Conservation (phyloP, 1,140 invertebrate species). For the Saccostrea echinata region DNA sequence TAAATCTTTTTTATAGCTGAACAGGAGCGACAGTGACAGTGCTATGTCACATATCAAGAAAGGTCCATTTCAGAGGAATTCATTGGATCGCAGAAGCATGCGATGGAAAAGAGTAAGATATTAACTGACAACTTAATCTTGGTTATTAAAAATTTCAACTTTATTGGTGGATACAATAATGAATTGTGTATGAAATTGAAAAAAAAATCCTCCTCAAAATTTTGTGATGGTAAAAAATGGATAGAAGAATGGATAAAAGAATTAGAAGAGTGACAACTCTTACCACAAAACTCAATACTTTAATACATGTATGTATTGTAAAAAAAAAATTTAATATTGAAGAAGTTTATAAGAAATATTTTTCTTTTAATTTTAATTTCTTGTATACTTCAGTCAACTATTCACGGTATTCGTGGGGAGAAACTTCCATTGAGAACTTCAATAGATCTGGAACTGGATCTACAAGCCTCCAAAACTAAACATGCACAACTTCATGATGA, state of each 20-base stretch:
- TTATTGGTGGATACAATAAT: too few relatives aligned
- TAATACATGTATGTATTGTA: too few relatives aligned
- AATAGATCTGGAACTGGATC: constrained; percentile 94
- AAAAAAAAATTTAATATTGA: too few relatives aligned
- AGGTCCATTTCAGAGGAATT: constrained; percentile 93
- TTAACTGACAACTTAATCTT: background rate
- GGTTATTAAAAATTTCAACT: too few relatives aligned
- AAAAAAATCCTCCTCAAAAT: too few relatives aligned
- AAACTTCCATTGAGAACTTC: constrained; percentile 87
- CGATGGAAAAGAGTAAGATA: constrained; percentile 82
- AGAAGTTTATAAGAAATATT: too few relatives aligned
- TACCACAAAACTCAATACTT: too few relatives aligned
- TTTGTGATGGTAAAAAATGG: too few relatives aligned
- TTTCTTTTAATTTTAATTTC: too few relatives aligned
- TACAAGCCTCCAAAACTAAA: constrained; percentile 91
- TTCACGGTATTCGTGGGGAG: constrained; percentile 32
- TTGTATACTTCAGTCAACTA: background rate
- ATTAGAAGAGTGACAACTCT: too few relatives aligned
- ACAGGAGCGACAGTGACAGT: constrained; percentile 97
- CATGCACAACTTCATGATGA: constrained; percentile 91
- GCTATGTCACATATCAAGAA: constrained; percentile 94
- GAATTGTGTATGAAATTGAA: too few relatives aligned
- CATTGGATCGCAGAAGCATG: constrained; percentile 92
- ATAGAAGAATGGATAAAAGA: too few relatives aligned
- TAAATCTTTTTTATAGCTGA: constrained; percentile 84